Base-by-base conservation (phyloP, 1,140 invertebrate genomes). In the Leptinotarsa texana region DNA sequence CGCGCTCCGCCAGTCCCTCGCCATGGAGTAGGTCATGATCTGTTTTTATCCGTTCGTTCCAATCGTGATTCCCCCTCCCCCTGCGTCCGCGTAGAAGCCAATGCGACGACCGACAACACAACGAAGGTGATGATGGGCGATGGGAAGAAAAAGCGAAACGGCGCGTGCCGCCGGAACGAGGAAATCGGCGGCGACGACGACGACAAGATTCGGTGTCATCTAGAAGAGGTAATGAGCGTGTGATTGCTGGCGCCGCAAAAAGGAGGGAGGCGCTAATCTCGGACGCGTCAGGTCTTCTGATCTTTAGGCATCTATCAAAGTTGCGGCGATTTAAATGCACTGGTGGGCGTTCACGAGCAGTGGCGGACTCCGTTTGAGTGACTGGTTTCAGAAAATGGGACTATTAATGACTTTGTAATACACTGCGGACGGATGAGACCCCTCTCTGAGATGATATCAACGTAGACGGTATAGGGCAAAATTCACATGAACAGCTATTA, bases 91-190 rank as follows among this genome's bases (percentile, higher is more conserved):
- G 62, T 63, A 63, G 11, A 63, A 63, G 11, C 13, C 62, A 63
- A 63, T 22, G 22, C 18, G 22, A 18, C 18, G 18, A 63, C 18
- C 62, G 22, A 63, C 22, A 63, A 63, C 62, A 63, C 62, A 63
- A 63, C 18, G 8, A 63, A 63, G 22, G 22, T 18, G 18, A 22
- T 22, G 62, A 18, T 18, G 62, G 18, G 62, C 62, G 13, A 18
- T 63, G 22, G 18, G 22, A 18, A 63, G 62, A 63, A 63, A 63
- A 63, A 22, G 62, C 18, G 22, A 63, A 63, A 63, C 62, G 62
- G 8, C 18, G 18, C 62, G 62, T 22, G 62, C 18, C 62, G 11
- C 13, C 13, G 62, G 13, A 57, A 57, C 51, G 51, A 57, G 51
- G 51, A 57, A 57, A 57, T 18, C 15, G 51, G n/a, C 51, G 33